phyloP scores from a whole-genome alignment of 2,113 vertebrate genomes.

The Pandion haliaetus region DNA sequence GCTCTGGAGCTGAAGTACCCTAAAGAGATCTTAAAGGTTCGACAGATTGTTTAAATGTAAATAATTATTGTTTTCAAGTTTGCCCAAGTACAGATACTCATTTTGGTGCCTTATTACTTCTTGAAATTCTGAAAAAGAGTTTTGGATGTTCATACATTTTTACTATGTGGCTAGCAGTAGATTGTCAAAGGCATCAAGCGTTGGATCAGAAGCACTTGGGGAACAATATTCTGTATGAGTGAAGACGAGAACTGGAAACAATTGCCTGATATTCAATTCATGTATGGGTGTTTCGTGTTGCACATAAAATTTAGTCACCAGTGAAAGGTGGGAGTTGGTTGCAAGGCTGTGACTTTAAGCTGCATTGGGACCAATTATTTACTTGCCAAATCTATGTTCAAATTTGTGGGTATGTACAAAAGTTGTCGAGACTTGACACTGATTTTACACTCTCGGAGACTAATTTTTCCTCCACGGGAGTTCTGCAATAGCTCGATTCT shows the following conservation, averaged over 20 bases:
- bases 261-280: not conserved
- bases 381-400: not conserved
- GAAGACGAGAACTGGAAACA: accelerated
- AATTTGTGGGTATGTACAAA: not conserved
- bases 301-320: not conserved
- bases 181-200: not conserved
- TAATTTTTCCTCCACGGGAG: not conserved
- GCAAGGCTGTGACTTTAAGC: not conserved
- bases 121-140: not conserved
- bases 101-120: not conserved
- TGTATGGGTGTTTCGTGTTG: not conserved
- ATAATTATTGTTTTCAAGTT: not conserved
- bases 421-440: not conserved
- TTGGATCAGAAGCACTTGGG: not conserved
- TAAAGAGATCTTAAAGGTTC: not conserved
- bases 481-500: not conserved
- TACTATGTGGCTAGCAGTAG: not conserved
- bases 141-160: not conserved
- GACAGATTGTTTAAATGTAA: not conserved
- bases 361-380: not conserved
- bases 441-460: not conserved
- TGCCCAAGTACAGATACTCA: not conserved
- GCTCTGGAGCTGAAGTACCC: not conserved
- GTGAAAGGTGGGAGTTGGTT: not conserved
- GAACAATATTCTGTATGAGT: not conserved